Evolutionary conservation across 1,140 invertebrate genomes (phyloP), one percentile per base, ranked within the genome.

Genomic region (Neodiprion virginianus): DNA sequence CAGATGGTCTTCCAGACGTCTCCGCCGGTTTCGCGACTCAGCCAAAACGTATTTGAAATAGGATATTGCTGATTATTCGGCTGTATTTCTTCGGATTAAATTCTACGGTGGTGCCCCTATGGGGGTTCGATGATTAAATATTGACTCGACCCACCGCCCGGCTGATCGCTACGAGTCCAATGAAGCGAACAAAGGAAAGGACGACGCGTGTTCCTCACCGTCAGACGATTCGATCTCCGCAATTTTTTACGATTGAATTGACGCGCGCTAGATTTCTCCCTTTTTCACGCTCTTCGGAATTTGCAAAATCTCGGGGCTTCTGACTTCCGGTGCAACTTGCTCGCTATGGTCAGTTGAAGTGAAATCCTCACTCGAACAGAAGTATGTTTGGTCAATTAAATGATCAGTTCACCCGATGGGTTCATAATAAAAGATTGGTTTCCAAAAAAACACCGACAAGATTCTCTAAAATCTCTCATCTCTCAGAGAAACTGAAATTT

Each of bases 111-210:
- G 53, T 61, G n/a, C 53, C 53, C 53, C 53, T 7, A 61, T 61
- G 53, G 53, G 53, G 53, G 53, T 61, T 61, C 53, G 53, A 61
- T 61, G 53, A 61, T 61, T 61, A 61, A 61, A 61, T 61, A 61
- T 61, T 61, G 53, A 61, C 53, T 61, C 11, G n/a, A 61, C 11
- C 8, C 53, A 61, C 53, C 28, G 53, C 53, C n/a, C n/a, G 53
- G 53, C 11, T 61, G 11, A 40, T 40, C 53, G 8, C 53, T 14
- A 12, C 11, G 53, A 11, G 4, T 61, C 53, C 53, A 61, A 61
- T 61, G 53, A 61, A 61, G 11, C 53, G 53, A 61, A 61, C 8
- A 61, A 61, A 14, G 53, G 8, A 61, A 61, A 61, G 28, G 28
- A 40, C 28, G 28, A 61, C 53, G 53, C n/a, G 11, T 61, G 11